Evolutionary conservation across 2,888 invertebrate species (phyloP).

Genomic region (Sinopyrophorus schimmeli): DNA sequence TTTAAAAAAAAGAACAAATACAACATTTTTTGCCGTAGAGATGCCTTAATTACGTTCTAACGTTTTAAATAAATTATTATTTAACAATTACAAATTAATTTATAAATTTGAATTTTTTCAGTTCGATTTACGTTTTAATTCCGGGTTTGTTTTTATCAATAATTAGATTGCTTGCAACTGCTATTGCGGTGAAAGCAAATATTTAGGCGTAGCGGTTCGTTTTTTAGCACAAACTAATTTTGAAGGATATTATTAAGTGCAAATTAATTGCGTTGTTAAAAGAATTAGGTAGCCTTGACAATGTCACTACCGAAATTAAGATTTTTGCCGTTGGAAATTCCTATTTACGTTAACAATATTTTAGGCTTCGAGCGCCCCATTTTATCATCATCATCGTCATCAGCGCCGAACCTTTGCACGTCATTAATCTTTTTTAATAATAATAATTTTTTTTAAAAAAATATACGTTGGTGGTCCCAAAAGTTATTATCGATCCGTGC

Average conservation of each 20-base stretch:
- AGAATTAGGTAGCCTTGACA: conserved; percentile 12
- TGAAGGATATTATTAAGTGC: conserved; percentile 10
- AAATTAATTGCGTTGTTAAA: conserved; percentile 12
- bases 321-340: conserved; percentile 5
- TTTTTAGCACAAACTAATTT: conserved; percentile 6
- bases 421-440: conserved; percentile 13
- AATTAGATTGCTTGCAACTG: conserved; percentile 6
- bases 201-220: background rate
- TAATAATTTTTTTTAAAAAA: too few relatives aligned
- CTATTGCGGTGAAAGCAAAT: conserved; percentile 3
- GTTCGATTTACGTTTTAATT: conserved; percentile 3
- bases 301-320: background rate
- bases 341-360: conserved; percentile 14
- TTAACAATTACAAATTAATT: background rate
- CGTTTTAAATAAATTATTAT: conserved; percentile 1
- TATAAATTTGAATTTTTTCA: background rate
- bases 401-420: too few relatives aligned
- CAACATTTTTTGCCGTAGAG: too few relatives aligned
- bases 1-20: too few relatives aligned
- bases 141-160: conserved; percentile 9
- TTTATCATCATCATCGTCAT: too few relatives aligned
- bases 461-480: conserved; percentile 10
- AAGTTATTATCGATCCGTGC: background rate
- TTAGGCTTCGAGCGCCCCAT: conserved; percentile 2
- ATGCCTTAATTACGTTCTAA: too few relatives aligned